These are phyloP conservation scores for Macrobrachium rosenbergii DNA, from an alignment of 1,140 invertebrate genomes.

Conservation along the genomic window DNA sequence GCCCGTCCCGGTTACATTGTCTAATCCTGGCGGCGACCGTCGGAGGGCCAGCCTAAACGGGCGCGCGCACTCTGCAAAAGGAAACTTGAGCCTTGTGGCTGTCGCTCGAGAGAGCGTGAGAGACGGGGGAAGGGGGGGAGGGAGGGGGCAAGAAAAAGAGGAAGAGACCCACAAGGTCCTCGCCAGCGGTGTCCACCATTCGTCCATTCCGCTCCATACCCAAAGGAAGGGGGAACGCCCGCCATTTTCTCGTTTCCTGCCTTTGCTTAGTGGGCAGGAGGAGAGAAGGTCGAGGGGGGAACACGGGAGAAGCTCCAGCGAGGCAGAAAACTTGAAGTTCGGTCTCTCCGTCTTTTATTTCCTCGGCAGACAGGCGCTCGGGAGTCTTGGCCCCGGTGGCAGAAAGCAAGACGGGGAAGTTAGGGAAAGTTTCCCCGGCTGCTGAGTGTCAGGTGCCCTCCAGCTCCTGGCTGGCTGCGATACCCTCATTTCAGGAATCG, in stretches of 20 bases:
- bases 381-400: no score
- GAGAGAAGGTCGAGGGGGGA: neutral
- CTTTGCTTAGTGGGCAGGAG: no score
- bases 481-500: neutral
- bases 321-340: neutral
- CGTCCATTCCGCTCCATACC: slow-evolving; percentile 24
- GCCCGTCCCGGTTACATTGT: slow-evolving; percentile 61
- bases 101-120: neutral
- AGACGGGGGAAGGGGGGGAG: slow-evolving; percentile 13
- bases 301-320: neutral
- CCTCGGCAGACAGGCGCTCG: no score
- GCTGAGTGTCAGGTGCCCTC: neutral
- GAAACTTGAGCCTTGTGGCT: slow-evolving; percentile 56
- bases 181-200: slow-evolving; percentile 35
- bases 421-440: neutral
- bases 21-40: slow-evolving; percentile 52
- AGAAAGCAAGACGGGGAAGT: no score
- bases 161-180: slow-evolving; percentile 8
- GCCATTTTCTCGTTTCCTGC: neutral
- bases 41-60: slow-evolving; percentile 60
- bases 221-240: neutral
- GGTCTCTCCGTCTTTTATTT: neutral
- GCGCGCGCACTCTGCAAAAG: slow-evolving; percentile 55
- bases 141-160: neutral
- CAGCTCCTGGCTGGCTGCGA: neutral